phyloP scores from a whole-genome alignment of 2,113 vertebrate genomes.

The Calidris pygmaea region DNA sequence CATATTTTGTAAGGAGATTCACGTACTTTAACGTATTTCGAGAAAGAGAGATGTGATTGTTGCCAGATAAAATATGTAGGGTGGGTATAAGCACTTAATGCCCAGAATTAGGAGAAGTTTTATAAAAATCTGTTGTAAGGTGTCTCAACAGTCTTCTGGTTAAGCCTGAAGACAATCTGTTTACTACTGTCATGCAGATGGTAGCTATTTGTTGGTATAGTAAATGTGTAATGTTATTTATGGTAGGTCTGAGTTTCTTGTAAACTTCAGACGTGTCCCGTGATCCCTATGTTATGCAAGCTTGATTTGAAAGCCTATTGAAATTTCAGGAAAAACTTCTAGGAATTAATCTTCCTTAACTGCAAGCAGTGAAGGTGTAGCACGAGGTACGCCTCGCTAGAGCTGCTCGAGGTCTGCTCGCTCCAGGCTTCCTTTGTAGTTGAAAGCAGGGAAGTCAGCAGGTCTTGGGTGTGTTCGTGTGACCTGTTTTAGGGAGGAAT shows the following conservation, averaged over 20 bases:
- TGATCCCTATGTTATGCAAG: neutral
- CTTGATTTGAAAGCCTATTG: slow-evolving; percentile 17
- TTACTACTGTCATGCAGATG: neutral
- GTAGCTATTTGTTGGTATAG: neutral
- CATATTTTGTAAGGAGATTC: neutral
- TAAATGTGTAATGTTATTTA: neutral
- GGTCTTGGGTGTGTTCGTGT: neutral
- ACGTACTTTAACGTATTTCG: neutral
- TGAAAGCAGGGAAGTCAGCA: slow-evolving; percentile 44
- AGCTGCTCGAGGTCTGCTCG: neutral
- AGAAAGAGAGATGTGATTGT: neutral
- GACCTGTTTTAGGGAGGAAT: slow-evolving; percentile 29
- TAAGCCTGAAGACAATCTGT: neutral
- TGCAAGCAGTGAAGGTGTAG: neutral
- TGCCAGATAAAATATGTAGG: neutral
- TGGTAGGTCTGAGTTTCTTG: neutral
- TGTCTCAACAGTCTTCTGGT: neutral
- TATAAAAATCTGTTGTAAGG: neutral
- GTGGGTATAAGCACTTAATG: neutral
- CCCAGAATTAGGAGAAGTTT: neutral
- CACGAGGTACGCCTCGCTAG: neutral
- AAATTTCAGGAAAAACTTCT: slow-evolving; percentile 32
- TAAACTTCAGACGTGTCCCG: neutral
- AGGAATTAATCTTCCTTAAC: slow-evolving; percentile 33
- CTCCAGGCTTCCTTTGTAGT: slow-evolving; percentile 49